Evolutionary conservation across 2,113 vertebrate species (phyloP).

Genomic region (Pelmatolapia mariae): DNA sequence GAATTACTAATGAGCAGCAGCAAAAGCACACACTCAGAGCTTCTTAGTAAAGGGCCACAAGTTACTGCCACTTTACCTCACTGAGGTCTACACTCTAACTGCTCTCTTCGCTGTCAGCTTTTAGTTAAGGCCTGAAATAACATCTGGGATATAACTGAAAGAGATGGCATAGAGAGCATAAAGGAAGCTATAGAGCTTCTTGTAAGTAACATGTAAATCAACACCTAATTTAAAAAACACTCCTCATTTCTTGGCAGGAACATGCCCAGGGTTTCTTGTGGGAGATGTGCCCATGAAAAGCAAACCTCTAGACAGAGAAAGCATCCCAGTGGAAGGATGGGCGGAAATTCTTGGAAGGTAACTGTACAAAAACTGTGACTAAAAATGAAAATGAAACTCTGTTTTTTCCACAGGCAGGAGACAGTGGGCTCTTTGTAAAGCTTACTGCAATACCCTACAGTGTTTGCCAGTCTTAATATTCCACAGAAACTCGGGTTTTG

Average conservation of each 20-base stretch:
- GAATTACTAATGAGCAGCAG: neutral
- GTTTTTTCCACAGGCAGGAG: neutral
- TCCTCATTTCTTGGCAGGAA: neutral
- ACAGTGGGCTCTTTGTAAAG: neutral
- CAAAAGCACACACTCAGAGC: neutral
- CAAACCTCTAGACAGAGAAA: neutral
- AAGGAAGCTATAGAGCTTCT: neutral
- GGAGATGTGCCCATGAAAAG: neutral
- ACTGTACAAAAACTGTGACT: neutral
- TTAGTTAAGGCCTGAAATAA: neutral
- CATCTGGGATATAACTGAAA: neutral
- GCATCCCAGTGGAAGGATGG: neutral
- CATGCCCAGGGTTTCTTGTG: neutral
- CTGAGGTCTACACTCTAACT: neutral
- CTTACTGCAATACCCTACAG: neutral
- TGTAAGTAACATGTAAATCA: neutral
- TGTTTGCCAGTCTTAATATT: neutral
- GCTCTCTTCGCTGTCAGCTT: neutral
- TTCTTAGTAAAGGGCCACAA: neutral
- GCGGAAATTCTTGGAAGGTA: neutral
- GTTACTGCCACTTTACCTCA: neutral
- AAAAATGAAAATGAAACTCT: neutral
- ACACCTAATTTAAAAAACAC: neutral
- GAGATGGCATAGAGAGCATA: neutral
- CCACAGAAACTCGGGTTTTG: neutral